Conservation (phyloP, 1,140 invertebrate genomes). For the Prorops nasuta region DNA sequence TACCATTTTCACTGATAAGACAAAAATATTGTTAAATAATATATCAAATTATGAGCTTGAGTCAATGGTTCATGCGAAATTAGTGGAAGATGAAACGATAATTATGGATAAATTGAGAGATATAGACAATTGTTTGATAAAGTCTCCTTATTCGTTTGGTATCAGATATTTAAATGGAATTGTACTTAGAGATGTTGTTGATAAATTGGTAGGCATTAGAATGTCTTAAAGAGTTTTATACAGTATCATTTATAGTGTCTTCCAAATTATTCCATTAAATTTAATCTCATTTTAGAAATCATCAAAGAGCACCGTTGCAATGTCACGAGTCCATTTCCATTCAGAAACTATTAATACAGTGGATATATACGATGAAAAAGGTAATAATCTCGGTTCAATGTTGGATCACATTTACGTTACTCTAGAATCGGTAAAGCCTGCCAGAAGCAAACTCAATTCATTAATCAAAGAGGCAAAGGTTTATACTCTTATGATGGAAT, state of each 20-base stretch:
- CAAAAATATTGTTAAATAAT: background rate
- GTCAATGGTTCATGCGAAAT: background rate
- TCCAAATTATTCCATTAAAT: too few species aligned
- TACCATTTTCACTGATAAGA: slow-evolving; percentile 8
- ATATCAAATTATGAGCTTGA: slow-evolving; percentile 25
- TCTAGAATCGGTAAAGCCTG: background rate
- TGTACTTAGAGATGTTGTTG: slow-evolving; percentile 25
- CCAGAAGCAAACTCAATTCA: too few species aligned
- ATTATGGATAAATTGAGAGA: slow-evolving; percentile 30
- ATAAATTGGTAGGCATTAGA: slow-evolving; percentile 33
- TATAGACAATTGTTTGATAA: slow-evolving; percentile 30
- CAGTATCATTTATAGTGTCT: too few species aligned
- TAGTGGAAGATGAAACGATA: background rate
- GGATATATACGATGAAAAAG: background rate
- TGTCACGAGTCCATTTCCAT: slow-evolving; percentile 19
- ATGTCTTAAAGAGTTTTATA: background rate
- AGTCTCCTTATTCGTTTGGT: slow-evolving; percentile 27
- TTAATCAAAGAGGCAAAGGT: too few species aligned
- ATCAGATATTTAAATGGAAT: slow-evolving; percentile 28
- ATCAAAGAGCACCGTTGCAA: slow-evolving; percentile 11
- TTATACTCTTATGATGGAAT: too few species aligned
- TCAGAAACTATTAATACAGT: slow-evolving; percentile 23
- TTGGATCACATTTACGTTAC: slow-evolving; percentile 1
- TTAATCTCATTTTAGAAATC: slow-evolving; percentile 21
- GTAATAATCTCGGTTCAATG: background rate